Evolutionary conservation across 1,140 invertebrate species (phyloP).

Genomic region (Cydia strobilella): DNA sequence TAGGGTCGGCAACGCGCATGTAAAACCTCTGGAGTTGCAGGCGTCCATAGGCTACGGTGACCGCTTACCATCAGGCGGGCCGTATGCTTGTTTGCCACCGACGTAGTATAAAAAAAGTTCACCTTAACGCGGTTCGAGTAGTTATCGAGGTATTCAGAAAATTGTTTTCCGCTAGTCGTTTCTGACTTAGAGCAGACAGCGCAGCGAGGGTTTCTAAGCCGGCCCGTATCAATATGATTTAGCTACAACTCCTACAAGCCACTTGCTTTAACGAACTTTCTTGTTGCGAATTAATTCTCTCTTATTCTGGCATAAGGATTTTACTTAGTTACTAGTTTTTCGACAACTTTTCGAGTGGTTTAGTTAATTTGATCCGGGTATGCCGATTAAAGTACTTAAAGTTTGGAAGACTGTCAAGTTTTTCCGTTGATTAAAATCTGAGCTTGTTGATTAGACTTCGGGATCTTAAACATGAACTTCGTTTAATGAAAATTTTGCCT

Average conservation of each 20-base stretch:
- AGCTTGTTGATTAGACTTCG: slow-evolving; percentile 16
- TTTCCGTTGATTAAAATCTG: slow-evolving; percentile 28
- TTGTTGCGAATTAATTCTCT: slow-evolving; percentile 45
- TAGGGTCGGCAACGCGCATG: no score
- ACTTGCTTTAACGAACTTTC: slow-evolving; percentile 46
- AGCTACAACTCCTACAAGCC: slow-evolving; percentile 43
- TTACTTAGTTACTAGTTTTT: slow-evolving; percentile 36
- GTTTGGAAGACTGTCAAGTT: slow-evolving; percentile 24
- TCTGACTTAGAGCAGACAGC: slow-evolving; percentile 10
- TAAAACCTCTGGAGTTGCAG: no score
- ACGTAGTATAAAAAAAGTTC: no score
- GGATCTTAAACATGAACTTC: neutral
- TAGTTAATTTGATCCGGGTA: slow-evolving; percentile 17
- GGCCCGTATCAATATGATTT: slow-evolving; percentile 56
- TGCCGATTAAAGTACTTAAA: slow-evolving; percentile 6
- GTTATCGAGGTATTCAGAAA: no score
- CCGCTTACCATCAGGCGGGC: no score
- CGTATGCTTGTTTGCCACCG: no score
- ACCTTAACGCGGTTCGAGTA: no score
- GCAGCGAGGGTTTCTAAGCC: slow-evolving; percentile 40
- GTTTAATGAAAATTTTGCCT: neutral
- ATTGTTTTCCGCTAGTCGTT: slow-evolving; percentile 64
- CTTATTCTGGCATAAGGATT: slow-evolving; percentile 39
- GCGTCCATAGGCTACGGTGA: no score
- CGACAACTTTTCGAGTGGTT: slow-evolving; percentile 34